Conservation (phyloP, 2,113 vertebrate genomes). For the Mastomys coucha region DNA sequence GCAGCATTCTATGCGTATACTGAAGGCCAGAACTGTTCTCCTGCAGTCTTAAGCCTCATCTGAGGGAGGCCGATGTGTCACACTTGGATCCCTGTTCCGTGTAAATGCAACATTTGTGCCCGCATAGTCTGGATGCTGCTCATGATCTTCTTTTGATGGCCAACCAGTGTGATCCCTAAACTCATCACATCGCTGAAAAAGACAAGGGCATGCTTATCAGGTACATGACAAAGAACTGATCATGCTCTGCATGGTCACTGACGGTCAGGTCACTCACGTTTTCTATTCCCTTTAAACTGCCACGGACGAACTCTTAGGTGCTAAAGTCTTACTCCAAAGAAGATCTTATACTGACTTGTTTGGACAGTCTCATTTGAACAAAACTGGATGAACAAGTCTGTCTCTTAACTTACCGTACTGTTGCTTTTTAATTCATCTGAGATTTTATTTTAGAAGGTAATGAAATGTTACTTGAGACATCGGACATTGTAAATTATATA, state of each 20-base stretch:
- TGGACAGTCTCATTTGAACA: not conserved
- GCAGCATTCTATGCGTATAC: slow-evolving; percentile 89
- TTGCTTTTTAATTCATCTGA: slow-evolving; percentile 29
- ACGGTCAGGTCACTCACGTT: not conserved
- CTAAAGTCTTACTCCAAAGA: not conserved
- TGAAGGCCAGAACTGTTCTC: slow-evolving; percentile 91
- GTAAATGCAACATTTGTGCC: slow-evolving; percentile 98
- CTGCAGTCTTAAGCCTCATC: slow-evolving; percentile 85
- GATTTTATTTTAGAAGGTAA: not conserved
- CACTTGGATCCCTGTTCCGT: slow-evolving; percentile 99
- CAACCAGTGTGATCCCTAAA: slow-evolving; percentile 98
- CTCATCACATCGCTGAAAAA: slow-evolving; percentile 97
- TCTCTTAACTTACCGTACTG: not conserved
- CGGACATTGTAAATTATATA: not conserved
- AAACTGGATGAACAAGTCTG: not conserved
- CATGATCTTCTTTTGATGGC: slow-evolving; percentile 99
- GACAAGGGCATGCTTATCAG: slow-evolving; percentile 77
- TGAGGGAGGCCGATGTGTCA: slow-evolving; percentile 89
- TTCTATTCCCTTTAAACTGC: not conserved
- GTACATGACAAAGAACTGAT: slow-evolving; percentile 63
- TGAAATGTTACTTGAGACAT: slow-evolving; percentile 20
- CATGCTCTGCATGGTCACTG: slow-evolving; percentile 59
- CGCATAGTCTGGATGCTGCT: slow-evolving; percentile 99
- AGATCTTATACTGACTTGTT: not conserved
- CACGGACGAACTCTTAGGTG: not conserved